phyloP scores from a whole-genome alignment of 2,888 invertebrate species.

The Gasteruption jaculator region DNA sequence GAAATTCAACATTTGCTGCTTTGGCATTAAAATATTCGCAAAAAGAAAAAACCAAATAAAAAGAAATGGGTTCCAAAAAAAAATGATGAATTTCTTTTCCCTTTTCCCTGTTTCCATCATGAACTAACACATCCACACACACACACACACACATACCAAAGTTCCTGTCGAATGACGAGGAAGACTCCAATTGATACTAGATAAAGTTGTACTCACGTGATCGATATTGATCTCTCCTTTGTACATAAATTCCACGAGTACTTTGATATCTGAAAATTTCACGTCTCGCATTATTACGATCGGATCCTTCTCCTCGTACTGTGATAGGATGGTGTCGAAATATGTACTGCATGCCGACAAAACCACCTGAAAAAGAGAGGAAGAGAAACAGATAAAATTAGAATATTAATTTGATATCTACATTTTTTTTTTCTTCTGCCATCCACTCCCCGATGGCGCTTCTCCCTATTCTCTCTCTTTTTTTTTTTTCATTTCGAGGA shows the following conservation, averaged over 20 bases:
- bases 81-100: no score
- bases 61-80: no score
- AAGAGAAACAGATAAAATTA: conserved; percentile 2
- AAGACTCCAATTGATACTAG: conserved; percentile 21
- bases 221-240: conserved; percentile 93
- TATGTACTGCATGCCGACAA: conserved; percentile 90
- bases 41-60: no score
- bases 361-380: conserved; percentile 62
- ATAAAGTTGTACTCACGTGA: conserved; percentile 65
- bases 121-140: no score
- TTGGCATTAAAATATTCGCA: no score
- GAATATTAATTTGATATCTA: conserved; percentile 7
- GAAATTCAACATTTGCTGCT: no score
- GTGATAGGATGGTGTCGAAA: conserved; percentile 80
- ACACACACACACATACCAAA: no score
- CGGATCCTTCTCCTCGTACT: conserved; percentile 75
- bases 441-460: no score
- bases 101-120: no score
- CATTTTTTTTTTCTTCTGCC: conserved; percentile 3
- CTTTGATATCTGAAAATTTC: conserved; percentile 83
- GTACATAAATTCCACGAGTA: conserved; percentile 91
- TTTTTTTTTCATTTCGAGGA: no score
- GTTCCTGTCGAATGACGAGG: no score
- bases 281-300: conserved; percentile 87
- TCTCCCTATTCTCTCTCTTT: no score